Evolutionary conservation across 2,888 invertebrate genomes (phyloP), one percentile per base, ranked within the genome.

Genomic region (Amiota mariae): DNA sequence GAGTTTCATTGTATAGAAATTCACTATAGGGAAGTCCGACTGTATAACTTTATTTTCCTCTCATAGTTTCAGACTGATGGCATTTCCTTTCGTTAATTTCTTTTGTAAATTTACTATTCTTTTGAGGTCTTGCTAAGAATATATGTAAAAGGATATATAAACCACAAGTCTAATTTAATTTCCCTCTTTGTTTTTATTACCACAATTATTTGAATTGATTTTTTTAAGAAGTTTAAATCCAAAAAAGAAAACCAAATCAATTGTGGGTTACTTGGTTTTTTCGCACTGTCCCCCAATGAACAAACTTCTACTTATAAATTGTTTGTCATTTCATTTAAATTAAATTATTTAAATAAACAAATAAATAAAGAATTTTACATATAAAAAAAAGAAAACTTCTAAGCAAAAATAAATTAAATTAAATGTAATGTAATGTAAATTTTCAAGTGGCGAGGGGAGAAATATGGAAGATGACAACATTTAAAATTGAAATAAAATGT

Each of bases 321-420:
- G 36, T 36, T 6, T 36, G 36, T 36, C 36, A 36, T 6, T 36
- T 36, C 36, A 36, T 36, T 85, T 82, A 83, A 83, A 83, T 85
- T 84, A 85, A 81, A 85, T 80, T 82, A 85, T 85, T 83, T 85
- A 81, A 84, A 83, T 78, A 81, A 81, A 81, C 76, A 83, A 83
- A 81, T 75, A 82, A 78, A 84, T 79, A 82, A 79, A 54, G 67
- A 51, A 24, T 24, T 51, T n/a, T 54, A 51, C 54, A 24, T 4
- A 54, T 1, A 4, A 54, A n/a, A 54, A 54, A 36, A 24, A 4
- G 10, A n/a, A 54, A 54, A 36, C 8, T 59, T 59, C 36, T 36
- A 36, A 36, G 0, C 36, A 36, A 36, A 36, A 0, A 36, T 36
- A 36, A 36, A 36, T 36, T 36, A 36, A 36, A 36, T 4, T 2